phyloP scores from a whole-genome alignment of 2,888 invertebrate genomes.

The Amphipyra tragopoginis region DNA sequence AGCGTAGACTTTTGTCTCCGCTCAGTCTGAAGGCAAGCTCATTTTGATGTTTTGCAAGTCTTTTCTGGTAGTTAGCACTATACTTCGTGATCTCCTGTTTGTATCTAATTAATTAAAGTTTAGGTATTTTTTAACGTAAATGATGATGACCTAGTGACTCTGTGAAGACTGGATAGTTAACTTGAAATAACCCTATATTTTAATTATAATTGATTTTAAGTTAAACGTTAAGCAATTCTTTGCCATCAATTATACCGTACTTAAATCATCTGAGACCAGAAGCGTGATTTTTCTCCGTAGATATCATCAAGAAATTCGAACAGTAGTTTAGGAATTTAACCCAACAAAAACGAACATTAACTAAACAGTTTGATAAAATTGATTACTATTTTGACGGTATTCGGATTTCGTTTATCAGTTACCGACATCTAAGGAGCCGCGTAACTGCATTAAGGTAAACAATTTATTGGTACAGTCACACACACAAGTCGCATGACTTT shows the following conservation, averaged over 20 bases:
- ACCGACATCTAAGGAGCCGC: slow-evolving; percentile 59
- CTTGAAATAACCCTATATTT: neutral
- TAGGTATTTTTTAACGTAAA: too few relatives aligned
- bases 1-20: too few relatives aligned
- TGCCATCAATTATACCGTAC: slow-evolving; percentile 6
- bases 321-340: slow-evolving; percentile 49
- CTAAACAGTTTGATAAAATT: slow-evolving; percentile 53
- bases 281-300: slow-evolving; percentile 37
- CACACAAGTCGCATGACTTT: slow-evolving; percentile 44
- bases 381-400: slow-evolving; percentile 61
- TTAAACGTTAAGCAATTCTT: neutral
- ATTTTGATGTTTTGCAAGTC: too few relatives aligned
- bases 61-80: too few relatives aligned
- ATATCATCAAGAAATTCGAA: slow-evolving; percentile 38
- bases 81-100: too few relatives aligned
- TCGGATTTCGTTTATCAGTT: slow-evolving; percentile 56
- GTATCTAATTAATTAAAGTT: too few relatives aligned
- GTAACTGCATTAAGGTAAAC: slow-evolving; percentile 57
- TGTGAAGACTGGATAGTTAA: too few relatives aligned
- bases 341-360: slow-evolving; percentile 44
- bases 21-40: too few relatives aligned
- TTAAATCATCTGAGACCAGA: slow-evolving; percentile 14
- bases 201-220: neutral
- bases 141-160: too few relatives aligned
- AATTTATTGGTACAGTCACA: slow-evolving; percentile 68